A percentile compares a stretch with the other conserved stretches of the same genome.
phyloP scores from a whole-genome alignment of 92 coral and sea anemone genomes.

The Desmophyllum pertusum region DNA sequence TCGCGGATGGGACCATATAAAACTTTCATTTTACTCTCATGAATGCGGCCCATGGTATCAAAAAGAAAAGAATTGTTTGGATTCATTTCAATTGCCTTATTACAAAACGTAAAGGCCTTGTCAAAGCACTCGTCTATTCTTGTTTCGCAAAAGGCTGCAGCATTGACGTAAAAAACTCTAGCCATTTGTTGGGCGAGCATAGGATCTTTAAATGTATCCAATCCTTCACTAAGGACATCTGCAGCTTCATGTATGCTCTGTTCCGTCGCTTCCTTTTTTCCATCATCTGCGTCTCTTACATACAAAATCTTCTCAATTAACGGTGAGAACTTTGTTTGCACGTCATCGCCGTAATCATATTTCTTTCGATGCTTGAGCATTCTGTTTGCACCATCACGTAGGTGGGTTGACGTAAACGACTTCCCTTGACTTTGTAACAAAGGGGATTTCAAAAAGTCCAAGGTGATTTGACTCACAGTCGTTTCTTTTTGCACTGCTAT shows the following conservation, averaged over 20 bases:
- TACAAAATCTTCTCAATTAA: conserved; percentile 59
- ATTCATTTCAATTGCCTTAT: neutral
- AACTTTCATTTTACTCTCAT: conserved; percentile 34
- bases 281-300: neutral
- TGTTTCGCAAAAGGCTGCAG: neutral
- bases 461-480: conserved; percentile 21
- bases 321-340: conserved; percentile 47
- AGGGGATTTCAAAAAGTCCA: conserved; percentile 31
- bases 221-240: conserved; percentile 35
- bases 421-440: conserved; percentile 16
- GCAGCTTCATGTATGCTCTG: conserved; percentile 35
- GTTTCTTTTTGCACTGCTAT: neutral
- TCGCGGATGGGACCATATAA: conserved; percentile 3
- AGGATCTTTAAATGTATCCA: conserved; percentile 40
- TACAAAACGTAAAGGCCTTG: conserved; percentile 4
- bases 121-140: conserved; percentile 20
- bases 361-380: conserved; percentile 54
- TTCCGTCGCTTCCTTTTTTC: conserved; percentile 16
- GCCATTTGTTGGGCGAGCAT: conserved; percentile 56
- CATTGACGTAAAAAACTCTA: conserved; percentile 50
- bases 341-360: conserved; percentile 43
- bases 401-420: conserved; percentile 1
- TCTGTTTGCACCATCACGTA: conserved; percentile 31
- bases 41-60: conserved; percentile 58
- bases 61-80: conserved; percentile 12